Evolutionary conservation across 1,140 invertebrate genomes (phyloP).

Genomic region (Muscidifurax raptorellus): DNA sequence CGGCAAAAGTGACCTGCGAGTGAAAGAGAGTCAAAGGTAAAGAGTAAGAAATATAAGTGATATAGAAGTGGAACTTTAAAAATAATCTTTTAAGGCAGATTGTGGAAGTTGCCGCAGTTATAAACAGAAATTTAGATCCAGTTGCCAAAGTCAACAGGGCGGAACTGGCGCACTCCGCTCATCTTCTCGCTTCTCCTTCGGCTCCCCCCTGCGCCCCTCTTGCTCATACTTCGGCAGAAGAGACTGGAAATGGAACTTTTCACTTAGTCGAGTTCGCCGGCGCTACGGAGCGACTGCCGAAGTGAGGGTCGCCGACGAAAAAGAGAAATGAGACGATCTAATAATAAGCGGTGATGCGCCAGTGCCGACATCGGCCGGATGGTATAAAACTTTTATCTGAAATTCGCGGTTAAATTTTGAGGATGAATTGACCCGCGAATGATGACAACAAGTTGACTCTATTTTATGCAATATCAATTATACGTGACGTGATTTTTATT

Average conservation of each 20-base stretch:
- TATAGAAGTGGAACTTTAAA: constrained; percentile 44
- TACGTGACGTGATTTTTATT: too few relatives aligned
- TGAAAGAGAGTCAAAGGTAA: neutral
- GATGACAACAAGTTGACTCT: too few relatives aligned
- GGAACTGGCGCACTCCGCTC: constrained; percentile 39
- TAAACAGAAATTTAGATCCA: constrained; percentile 72
- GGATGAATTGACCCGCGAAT: neutral
- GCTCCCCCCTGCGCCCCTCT: constrained; percentile 4
- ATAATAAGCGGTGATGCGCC: constrained; percentile 66
- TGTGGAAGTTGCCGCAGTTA: constrained; percentile 67
- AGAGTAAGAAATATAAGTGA: constrained; percentile 10
- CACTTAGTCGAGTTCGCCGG: constrained; percentile 60
- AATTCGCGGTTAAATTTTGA: constrained; percentile 36
- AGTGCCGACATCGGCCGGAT: constrained; percentile 48
- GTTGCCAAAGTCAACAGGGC: constrained; percentile 68
- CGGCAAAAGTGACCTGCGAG: neutral
- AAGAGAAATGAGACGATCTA: constrained; percentile 67
- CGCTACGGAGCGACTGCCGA: constrained; percentile 47
- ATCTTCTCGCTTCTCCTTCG: constrained; percentile 20
- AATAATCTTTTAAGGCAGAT: constrained; percentile 68
- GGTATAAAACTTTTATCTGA: constrained; percentile 29
- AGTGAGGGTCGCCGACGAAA: neutral
- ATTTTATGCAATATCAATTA: too few relatives aligned
- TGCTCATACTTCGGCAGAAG: neutral
- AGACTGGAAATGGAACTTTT: constrained; percentile 57